Percentiles rank a stretch among this genome's conserved stretches.
phyloP scores from a whole-genome alignment of 2,113 vertebrate genomes.

The Butorides virescens region DNA sequence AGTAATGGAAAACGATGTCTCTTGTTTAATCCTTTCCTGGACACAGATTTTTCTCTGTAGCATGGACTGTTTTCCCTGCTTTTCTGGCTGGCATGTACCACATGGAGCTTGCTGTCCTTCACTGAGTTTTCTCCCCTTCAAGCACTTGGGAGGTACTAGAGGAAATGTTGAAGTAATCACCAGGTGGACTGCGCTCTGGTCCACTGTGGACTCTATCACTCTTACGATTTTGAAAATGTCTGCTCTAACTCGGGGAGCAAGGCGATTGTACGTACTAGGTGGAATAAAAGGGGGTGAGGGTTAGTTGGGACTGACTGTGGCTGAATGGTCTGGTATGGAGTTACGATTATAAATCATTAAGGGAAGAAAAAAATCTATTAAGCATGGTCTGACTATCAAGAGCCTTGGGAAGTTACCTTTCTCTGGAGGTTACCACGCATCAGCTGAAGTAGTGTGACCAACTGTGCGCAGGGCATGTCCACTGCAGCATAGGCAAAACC shows the following conservation, averaged over 20 bases:
- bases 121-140: not conserved
- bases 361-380: not conserved
- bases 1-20: not conserved
- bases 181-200: not conserved
- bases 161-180: not conserved
- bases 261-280: not conserved
- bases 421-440: not conserved
- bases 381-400: not conserved
- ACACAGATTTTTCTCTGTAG: not conserved
- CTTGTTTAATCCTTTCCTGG: not conserved
- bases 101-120: not conserved
- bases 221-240: not conserved
- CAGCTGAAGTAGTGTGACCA: not conserved
- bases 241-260: not conserved
- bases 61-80: not conserved
- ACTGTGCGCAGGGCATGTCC: not conserved
- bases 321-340: not conserved
- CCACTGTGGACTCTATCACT: not conserved
- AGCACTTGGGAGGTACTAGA: not conserved
- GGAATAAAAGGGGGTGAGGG: not conserved
- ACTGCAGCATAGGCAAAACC: not conserved
- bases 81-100: not conserved
- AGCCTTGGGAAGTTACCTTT: not conserved
- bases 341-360: not conserved
- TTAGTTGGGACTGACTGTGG: not conserved